Conservation (phyloP, 2,888 invertebrate genomes). For the Vanessa cardui region DNA sequence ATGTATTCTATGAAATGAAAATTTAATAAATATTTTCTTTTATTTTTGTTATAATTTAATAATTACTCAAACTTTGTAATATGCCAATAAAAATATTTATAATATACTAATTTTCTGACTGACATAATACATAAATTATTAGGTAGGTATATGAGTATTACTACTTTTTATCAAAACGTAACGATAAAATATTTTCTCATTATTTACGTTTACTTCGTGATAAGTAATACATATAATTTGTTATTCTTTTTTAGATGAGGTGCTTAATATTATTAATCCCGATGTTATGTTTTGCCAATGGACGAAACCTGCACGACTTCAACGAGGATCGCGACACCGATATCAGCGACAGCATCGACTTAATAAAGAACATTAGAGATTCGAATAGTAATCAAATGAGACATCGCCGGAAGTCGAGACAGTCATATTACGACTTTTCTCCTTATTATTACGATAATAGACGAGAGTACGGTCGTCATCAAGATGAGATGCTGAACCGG, state of each 20-base stretch:
- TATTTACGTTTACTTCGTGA: no score
- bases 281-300: slow-evolving; percentile 53
- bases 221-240: neutral
- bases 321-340: slow-evolving; percentile 45
- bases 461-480: slow-evolving; percentile 52
- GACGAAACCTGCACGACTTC: slow-evolving; percentile 47
- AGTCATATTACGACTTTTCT: slow-evolving; percentile 58
- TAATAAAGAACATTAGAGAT: slow-evolving; percentile 44
- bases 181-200: slow-evolving; percentile 16
- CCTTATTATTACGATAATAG: slow-evolving; percentile 55
- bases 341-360: slow-evolving; percentile 44
- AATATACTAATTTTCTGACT: no score
- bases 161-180: neutral
- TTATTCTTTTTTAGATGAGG: slow-evolving; percentile 64
- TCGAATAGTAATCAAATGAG: slow-evolving; percentile 45
- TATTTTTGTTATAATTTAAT: no score
- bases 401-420: slow-evolving; percentile 59
- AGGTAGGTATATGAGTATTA: no score
- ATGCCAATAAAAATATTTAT: no score
- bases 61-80: no score
- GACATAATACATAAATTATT: no score
- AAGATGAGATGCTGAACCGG: slow-evolving; percentile 56
- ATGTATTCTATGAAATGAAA: no score
- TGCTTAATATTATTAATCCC: slow-evolving; percentile 51
- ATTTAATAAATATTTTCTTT: no score